phyloP scores from a whole-genome alignment of 2,113 vertebrate species.

The Dicaeum eximium region DNA sequence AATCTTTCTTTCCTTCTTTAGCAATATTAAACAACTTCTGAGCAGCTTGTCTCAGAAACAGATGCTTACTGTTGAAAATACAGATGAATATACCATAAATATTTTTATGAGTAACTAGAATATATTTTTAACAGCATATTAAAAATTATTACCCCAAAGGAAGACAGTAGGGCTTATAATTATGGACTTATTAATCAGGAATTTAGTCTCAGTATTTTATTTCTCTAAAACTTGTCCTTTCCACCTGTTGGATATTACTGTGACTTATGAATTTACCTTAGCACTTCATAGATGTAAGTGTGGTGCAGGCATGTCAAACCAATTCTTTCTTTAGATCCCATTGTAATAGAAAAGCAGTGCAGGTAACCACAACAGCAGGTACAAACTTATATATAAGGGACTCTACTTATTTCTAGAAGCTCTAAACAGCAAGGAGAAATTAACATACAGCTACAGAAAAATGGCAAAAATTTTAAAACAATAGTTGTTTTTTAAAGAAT shows the following conservation, averaged over 20 bases:
- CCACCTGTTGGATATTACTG: neutral
- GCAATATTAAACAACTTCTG: neutral
- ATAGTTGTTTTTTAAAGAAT: neutral
- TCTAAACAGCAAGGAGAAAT: neutral
- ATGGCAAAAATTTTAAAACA: neutral
- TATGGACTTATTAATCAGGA: neutral
- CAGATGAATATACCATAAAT: neutral
- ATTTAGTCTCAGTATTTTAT: neutral
- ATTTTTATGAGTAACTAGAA: neutral
- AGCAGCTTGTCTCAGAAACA: neutral
- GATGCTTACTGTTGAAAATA: neutral
- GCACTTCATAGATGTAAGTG: neutral
- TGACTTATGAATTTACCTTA: neutral
- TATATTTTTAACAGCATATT: neutral
- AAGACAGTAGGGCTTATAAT: neutral
- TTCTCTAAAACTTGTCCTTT: neutral
- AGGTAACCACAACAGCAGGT: neutral
- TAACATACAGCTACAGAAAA: neutral
- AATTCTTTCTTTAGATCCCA: neutral
- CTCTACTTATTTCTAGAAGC: neutral
- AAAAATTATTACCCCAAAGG: neutral
- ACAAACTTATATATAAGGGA: neutral
- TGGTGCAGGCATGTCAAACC: neutral
- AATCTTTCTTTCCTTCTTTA: neutral
- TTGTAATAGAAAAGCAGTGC: neutral